A percentile compares a stretch with the other conserved stretches of the same genome.
Conservation (phyloP, 2,797 vertebrate species). For the Myotis planiceps region DNA sequence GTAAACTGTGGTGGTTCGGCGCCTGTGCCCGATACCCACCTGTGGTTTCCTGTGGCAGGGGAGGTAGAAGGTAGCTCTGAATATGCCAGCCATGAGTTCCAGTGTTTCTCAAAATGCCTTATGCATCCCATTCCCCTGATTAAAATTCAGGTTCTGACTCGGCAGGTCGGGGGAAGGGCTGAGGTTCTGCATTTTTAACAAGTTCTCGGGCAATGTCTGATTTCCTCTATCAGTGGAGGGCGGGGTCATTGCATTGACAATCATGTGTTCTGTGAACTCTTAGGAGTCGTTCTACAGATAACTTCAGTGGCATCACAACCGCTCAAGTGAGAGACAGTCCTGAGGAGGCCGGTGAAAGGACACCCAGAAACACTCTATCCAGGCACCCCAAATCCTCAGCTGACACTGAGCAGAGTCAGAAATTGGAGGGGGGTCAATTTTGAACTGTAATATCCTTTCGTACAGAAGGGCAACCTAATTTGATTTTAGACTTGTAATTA, state of each 20-base stretch:
- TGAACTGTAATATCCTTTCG: not conserved
- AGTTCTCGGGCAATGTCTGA: not conserved
- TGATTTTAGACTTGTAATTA: not conserved
- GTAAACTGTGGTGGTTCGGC: fast-evolving
- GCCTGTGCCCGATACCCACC: too few relatives aligned
- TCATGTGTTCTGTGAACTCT: not conserved
- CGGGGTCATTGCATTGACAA: not conserved
- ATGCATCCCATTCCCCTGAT: not conserved
- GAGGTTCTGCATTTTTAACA: not conserved
- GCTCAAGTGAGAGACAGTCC: not conserved
- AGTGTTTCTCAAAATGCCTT: not conserved
- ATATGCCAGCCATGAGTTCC: not conserved
- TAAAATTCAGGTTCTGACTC: not conserved
- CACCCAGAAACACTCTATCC: not conserved
- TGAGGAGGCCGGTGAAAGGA: not conserved
- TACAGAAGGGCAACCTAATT: not conserved
- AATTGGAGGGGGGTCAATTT: not conserved
- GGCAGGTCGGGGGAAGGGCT: not conserved
- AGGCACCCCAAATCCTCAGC: not conserved
- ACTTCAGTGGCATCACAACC: not conserved
- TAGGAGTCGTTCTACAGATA: not conserved
- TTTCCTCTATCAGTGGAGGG: not conserved
- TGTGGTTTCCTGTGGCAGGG: not conserved
- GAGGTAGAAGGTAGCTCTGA: not conserved
- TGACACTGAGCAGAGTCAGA: not conserved